A percentile compares a stretch with the other conserved stretches of the same genome.
Conservation (phyloP, 2,888 invertebrate genomes). For the Synanthedon myopaeformis region DNA sequence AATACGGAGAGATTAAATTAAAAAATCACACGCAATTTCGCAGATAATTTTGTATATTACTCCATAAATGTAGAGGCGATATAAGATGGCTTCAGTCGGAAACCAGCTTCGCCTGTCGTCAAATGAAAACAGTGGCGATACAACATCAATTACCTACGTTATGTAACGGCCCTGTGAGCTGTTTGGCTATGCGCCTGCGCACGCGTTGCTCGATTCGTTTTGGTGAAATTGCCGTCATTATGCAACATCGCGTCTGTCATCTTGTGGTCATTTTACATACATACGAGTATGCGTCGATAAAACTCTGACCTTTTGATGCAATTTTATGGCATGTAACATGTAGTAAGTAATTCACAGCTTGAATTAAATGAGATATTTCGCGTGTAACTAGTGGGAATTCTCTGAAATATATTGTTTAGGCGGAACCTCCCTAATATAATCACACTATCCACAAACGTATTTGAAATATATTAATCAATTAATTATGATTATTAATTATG, state of each 20-base stretch:
- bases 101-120: constrained; percentile 27
- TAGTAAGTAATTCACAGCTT: too few species aligned
- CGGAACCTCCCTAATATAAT: too few species aligned
- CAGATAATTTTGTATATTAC: too few species aligned
- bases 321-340: background rate
- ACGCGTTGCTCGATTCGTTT: constrained; percentile 21
- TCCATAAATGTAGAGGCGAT: too few species aligned
- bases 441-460: too few species aligned
- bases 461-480: too few species aligned
- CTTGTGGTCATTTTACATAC: background rate
- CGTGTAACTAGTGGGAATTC: too few species aligned
- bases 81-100: background rate
- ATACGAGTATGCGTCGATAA: background rate
- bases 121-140: constrained; percentile 18
- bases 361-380: too few species aligned
- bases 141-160: constrained; percentile 16
- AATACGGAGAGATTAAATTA: too few species aligned
- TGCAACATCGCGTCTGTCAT: constrained; percentile 17
- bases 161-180: constrained; percentile 22
- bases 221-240: constrained; percentile 36
- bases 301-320: background rate
- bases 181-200: background rate
- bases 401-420: too few species aligned
- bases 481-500: too few species aligned
- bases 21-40: too few species aligned